Base-by-base conservation (phyloP, 2,888 invertebrate genomes). In the Zhuqinia jingwanae region DNA sequence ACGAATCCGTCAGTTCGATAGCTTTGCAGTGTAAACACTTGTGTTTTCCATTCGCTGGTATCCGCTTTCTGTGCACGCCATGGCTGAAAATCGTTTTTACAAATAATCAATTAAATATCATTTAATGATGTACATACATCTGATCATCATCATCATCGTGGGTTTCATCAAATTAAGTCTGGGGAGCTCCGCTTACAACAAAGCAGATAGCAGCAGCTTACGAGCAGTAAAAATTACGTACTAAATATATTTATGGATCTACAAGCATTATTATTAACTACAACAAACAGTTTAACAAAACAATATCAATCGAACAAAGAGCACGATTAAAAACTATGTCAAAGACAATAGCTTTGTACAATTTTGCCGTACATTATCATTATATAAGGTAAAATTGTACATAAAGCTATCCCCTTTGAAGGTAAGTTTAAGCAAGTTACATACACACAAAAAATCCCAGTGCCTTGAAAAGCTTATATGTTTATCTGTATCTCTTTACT, bases 91-190 rank as follows among this genome's bases (percentile, higher is more conserved):
- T 47, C 25, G 36, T 47, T 25, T 17, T 5, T 65, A 20, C 56
- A 56, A 2, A 76, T 15, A 76, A 36, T 36, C 36, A 36, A 36
- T 36, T 36, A 3, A 36, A 36, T 36, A 36, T 36, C 36, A 36
- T 36, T 36, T 6, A 36, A 36, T 8, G 8, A 3, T 36, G 36
- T 8, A 36, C 36, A 36, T 36, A 36, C n/a, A 58, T 70, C 70
- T 70, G 70, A 70, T 70, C 70, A 70, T 70, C 70, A 70, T 73
- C 85, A 85, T 85, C 85, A 85, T 85, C 85, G 78, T 85, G 78
- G 36, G n/a, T 30, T 70, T 70, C 70, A 70, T 20, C n/a, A 47
- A 70, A 15, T 25, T 47, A 25, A 47, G 13, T 25, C 47, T 22
- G n/a, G 50, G 70, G 70, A 47, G 70, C 70, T 70, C 70, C 47